phyloP scores from a whole-genome alignment of 2,113 vertebrate genomes.

The Lampris megalopsis region DNA sequence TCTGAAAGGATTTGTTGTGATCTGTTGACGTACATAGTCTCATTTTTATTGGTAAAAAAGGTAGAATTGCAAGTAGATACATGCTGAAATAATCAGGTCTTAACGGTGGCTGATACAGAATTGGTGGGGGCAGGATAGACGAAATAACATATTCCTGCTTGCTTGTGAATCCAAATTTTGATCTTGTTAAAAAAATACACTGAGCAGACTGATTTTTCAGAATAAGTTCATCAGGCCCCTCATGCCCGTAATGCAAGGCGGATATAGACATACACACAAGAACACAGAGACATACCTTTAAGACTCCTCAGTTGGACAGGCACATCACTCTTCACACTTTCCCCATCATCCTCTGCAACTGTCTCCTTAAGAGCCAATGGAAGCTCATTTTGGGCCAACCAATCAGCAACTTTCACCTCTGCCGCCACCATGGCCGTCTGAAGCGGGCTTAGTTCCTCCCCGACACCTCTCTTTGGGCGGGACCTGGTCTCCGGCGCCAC shows the following conservation, averaged over 20 bases:
- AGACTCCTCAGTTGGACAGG: constrained; percentile 94
- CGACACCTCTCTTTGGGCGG: constrained; percentile 85
- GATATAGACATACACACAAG: not conserved
- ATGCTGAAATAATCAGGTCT: too few species aligned
- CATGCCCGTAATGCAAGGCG: not conserved
- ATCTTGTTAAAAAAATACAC: too few species aligned
- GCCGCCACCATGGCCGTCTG: constrained; percentile 95
- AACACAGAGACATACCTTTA: constrained; percentile 85
- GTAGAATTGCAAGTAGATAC: too few species aligned
- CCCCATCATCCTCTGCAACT: constrained; percentile 89
- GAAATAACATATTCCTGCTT: too few species aligned
- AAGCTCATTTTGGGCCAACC: constrained; percentile 97
- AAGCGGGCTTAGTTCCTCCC: constrained; percentile 91
- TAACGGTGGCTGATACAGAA: too few species aligned
- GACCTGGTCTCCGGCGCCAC: constrained; percentile 88
- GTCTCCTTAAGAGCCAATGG: constrained; percentile 91
- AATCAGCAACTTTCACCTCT: constrained; percentile 96
- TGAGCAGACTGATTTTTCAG: too few species aligned
- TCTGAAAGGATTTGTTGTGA: too few species aligned
- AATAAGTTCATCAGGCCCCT: too few species aligned
- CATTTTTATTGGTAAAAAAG: too few species aligned
- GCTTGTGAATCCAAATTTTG: too few species aligned
- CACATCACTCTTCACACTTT: constrained; percentile 96
- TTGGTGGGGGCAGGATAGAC: too few species aligned
- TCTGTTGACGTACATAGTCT: too few species aligned